phyloP scores from a whole-genome alignment of 2,888 invertebrate species.

The Encarsia formosa region DNA sequence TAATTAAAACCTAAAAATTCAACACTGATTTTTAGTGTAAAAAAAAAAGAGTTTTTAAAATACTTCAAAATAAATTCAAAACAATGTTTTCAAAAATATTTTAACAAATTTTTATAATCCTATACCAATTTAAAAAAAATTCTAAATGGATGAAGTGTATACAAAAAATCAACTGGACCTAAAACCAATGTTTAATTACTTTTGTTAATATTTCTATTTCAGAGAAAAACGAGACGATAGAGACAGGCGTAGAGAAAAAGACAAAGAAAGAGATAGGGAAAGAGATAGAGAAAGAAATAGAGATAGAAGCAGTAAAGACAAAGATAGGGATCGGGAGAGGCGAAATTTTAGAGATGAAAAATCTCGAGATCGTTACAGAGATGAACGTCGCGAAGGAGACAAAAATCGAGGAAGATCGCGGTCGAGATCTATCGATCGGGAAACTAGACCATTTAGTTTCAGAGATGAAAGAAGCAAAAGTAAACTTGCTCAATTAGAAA shows the following conservation, averaged over 20 bases:
- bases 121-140: too few species aligned
- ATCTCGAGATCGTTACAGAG: conserved; percentile 44
- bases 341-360: conserved; percentile 43
- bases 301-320: conserved; percentile 33
- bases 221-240: conserved; percentile 31
- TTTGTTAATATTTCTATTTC: conserved; percentile 10
- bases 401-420: conserved; percentile 46
- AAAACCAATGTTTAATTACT: too few species aligned
- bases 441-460: conserved; percentile 40
- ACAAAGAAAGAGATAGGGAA: conserved; percentile 41
- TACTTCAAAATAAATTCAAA: too few species aligned
- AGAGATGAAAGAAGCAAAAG: conserved; percentile 51
- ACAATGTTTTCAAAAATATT: too few species aligned
- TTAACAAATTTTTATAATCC: too few species aligned
- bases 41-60: too few species aligned
- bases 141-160: too few species aligned
- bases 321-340: conserved; percentile 33
- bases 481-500: conserved; percentile 53
- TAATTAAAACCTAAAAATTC: too few species aligned
- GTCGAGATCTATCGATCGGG: conserved; percentile 44
- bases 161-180: too few species aligned
- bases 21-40: too few species aligned
- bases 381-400: conserved; percentile 40
- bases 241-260: conserved; percentile 37
- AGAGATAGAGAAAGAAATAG: conserved; percentile 41